These are phyloP conservation scores for Stegodyphus mimosarum DNA, from an alignment of 1,140 invertebrate species.

Conservation along the genomic window DNA sequence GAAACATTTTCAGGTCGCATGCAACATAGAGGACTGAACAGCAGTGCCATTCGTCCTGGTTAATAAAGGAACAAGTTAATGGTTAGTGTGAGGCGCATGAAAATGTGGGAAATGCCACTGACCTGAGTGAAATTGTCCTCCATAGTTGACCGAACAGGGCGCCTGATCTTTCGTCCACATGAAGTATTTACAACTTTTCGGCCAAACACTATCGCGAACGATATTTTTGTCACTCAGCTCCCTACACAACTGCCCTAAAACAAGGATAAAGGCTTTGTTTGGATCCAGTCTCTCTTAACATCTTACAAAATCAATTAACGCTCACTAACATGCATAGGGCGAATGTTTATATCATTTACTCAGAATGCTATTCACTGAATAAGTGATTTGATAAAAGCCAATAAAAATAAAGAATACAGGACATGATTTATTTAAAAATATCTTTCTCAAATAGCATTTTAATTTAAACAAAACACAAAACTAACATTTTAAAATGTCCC, in stretches of 20 bases:
- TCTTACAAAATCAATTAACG: conserved; percentile 17
- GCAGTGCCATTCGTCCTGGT: conserved; percentile 7
- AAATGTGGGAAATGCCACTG: conserved; percentile 51
- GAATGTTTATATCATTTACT: no score
- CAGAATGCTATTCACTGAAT: no score
- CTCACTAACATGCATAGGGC: no score
- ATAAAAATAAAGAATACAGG: no score
- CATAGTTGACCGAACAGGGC: conserved; percentile 53
- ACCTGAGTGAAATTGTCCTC: conserved; percentile 57
- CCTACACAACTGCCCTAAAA: conserved; percentile 59
- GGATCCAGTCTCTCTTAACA: conserved; percentile 35
- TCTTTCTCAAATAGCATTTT: no score
- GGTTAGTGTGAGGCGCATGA: conserved; percentile 41
- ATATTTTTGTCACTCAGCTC: conserved; percentile 60
- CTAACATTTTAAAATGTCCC: no score
- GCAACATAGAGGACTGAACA: conserved; percentile 23
- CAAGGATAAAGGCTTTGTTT: conserved; percentile 47
- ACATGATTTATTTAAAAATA: no score
- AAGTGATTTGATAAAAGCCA: no score
- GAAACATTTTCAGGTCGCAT: conserved; percentile 13
- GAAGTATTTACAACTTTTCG: conserved; percentile 60
- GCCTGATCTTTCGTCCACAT: conserved; percentile 58
- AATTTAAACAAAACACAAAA: no score
- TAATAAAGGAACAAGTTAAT: conserved; percentile 2
- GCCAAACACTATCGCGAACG: conserved; percentile 57